Base-by-base conservation (phyloP, 2,888 invertebrate species). In the Dolomedes plantarius region DNA sequence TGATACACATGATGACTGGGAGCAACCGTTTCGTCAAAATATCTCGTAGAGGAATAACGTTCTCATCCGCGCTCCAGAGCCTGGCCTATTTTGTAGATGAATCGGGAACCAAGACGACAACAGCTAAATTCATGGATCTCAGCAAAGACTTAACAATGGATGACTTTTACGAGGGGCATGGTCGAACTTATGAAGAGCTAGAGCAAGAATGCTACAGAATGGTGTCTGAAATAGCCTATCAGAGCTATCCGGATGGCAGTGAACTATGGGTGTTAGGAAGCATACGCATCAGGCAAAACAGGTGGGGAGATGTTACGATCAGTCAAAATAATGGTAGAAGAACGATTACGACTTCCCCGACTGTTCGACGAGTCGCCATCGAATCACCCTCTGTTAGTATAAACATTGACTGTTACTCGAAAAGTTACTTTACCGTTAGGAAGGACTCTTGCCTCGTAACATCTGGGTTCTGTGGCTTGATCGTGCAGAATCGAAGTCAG, bases 11-110 rank as follows among this genome's bases (percentile, higher is more conserved):
- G 76, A 65, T 89, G 67, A 87, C 74, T 1, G 80, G 56, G 3
- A 64, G 77, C 28, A 72, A 75, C 5, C 29, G 75, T 3, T 36
- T 79, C 32, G 97, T 96, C 71, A 97, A 97, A 91, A 96, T 97
- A 96, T 97, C 96, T 96, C 95, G 96, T 92, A 96, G 96, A 91
- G 96, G 97, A 0, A 95, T 97, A 0, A 96, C 96, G 89, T 97
- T 97, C 91, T 96, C 96, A 62, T 95, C 96, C 88, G 95, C 96
- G 90, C 95, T 95, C 89, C 96, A 96, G 90, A 96, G 96, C 56
- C 92, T 97, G 88, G 96, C 96, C 73, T 97, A 96, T 91, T 92
- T 97, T 88, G 96, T 97, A 72, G 97, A 97, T 91, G 95, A 96
- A 1, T 97, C 96, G 23, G 97, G 97, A 50, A 96, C 96, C 0